Conservation (phyloP, 2,113 vertebrate species). For the Eptatretus burgeri region DNA sequence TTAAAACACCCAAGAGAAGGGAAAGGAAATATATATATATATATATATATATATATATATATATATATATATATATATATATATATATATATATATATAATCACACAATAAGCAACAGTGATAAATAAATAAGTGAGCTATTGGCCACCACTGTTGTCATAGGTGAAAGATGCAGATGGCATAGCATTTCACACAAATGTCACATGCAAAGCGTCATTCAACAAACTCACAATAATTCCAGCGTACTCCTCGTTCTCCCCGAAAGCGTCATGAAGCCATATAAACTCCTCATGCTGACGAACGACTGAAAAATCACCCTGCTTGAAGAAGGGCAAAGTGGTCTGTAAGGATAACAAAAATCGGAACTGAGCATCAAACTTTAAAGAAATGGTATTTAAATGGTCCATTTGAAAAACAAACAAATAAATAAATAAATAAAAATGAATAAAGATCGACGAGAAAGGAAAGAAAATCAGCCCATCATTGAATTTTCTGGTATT, state of each 20-base stretch:
- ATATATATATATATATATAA: too few relatives aligned
- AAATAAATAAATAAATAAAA: too few relatives aligned
- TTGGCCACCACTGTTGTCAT: not conserved
- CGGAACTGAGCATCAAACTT: not conserved
- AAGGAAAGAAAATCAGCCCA: too few relatives aligned
- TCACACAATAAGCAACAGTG: too few relatives aligned
- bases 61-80: too few relatives aligned
- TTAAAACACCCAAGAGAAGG: too few relatives aligned
- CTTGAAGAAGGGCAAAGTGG: slow-evolving; percentile 11
- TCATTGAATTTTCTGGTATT: too few relatives aligned
- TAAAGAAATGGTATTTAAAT: not conserved
- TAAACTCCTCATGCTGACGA: slow-evolving; percentile 11
- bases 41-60: too few relatives aligned
- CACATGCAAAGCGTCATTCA: not conserved
- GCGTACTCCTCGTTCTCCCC: slow-evolving; percentile 12
- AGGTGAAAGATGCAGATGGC: not conserved
- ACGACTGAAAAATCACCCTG: slow-evolving; percentile 10
- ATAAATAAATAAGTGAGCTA: too few relatives aligned
- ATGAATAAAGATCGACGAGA: too few relatives aligned
- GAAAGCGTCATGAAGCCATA: slow-evolving; percentile 12
- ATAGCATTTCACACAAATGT: not conserved
- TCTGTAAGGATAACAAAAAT: slow-evolving; percentile 2
- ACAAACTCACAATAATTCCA: slow-evolving; percentile 10
- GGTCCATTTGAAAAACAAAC: too few relatives aligned
- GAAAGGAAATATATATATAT: too few relatives aligned